phyloP scores from a whole-genome alignment of 2,888 invertebrate species.

The Andrena praecox region DNA sequence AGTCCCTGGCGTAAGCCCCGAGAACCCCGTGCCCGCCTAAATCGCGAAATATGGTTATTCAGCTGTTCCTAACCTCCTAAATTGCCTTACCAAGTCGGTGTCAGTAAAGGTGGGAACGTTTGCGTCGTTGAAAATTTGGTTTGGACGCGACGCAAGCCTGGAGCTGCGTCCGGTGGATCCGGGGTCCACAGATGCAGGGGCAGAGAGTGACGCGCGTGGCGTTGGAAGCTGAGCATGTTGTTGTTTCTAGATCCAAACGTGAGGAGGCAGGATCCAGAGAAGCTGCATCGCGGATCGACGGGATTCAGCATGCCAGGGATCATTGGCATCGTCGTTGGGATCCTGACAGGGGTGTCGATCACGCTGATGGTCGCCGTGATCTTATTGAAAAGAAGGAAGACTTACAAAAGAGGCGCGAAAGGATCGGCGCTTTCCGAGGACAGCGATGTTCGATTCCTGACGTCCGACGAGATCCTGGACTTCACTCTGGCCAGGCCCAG shows the following conservation, averaged over 20 bases:
- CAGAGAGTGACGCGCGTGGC: too few relatives aligned
- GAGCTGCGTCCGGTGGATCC: too few relatives aligned
- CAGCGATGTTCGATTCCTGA: slow-evolving; percentile 87
- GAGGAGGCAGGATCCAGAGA: slow-evolving; percentile 44
- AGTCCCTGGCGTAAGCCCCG: too few relatives aligned
- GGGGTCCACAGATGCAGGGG: too few relatives aligned
- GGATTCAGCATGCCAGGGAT: slow-evolving; percentile 60
- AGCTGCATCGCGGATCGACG: slow-evolving; percentile 23
- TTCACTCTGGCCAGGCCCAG: slow-evolving; percentile 85
- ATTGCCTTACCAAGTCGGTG: too few relatives aligned
- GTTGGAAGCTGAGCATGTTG: background rate
- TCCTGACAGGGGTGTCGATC: slow-evolving; percentile 72
- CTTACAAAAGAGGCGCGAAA: slow-evolving; percentile 76
- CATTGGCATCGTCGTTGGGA: slow-evolving; percentile 74
- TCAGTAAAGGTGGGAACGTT: too few relatives aligned
- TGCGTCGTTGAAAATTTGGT: too few relatives aligned
- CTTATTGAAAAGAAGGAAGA: slow-evolving; percentile 70
- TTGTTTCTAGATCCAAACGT: slow-evolving; percentile 37
- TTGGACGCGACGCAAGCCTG: too few relatives aligned
- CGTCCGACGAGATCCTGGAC: slow-evolving; percentile 86
- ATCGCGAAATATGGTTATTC: too few relatives aligned
- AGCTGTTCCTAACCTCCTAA: too few relatives aligned
- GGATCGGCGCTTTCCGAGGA: slow-evolving; percentile 83
- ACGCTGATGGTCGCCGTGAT: slow-evolving; percentile 66
- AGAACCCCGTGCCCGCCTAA: too few relatives aligned